These are phyloP conservation scores for Macroramphosus scolopax DNA, from an alignment of 2,797 vertebrate species.

Conservation along the genomic window DNA sequence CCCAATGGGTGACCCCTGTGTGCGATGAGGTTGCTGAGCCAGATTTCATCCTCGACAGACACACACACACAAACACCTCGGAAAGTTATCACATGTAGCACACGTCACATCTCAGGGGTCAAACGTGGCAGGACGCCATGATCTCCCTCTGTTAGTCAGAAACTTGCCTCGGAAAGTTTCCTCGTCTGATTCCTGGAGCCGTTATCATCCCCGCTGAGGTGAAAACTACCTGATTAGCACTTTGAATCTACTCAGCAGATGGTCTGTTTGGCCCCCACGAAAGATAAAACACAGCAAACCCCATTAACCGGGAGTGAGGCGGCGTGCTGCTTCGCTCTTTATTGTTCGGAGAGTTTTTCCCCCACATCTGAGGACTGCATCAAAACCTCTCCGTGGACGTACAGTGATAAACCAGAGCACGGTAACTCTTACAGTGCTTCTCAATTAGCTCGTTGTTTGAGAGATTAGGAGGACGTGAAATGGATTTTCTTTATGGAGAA, in stretches of 20 bases:
- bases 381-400: conserved; percentile 9
- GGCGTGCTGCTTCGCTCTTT: conserved; percentile 40
- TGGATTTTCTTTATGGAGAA: too few species aligned
- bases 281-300: conserved; percentile 48
- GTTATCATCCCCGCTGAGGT: conserved; percentile 53
- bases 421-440: too few species aligned
- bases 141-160: conserved; percentile 13
- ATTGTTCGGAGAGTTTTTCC: conserved; percentile 11
- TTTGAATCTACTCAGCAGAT: conserved; percentile 54
- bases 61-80: conserved; percentile 17
- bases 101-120: conserved; percentile 27
- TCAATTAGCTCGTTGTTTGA: too few species aligned
- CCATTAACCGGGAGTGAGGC: conserved; percentile 50
- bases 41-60: conserved; percentile 37
- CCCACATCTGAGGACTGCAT: conserved; percentile 23
- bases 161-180: conserved; percentile 41
- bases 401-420: conserved; percentile 6
- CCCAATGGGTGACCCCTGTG: conserved; percentile 64
- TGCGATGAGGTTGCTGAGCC: conserved; percentile 39
- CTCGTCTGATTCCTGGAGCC: conserved; percentile 45
- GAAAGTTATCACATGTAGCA: conserved; percentile 11
- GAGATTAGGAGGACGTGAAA: too few species aligned
- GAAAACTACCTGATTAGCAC: conserved; percentile 74
- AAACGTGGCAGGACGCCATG: conserved; percentile 22
- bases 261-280: conserved; percentile 30